These are phyloP conservation scores for Perca flavescens DNA, from an alignment of 2,113 vertebrate species.

Conservation along the genomic window DNA sequence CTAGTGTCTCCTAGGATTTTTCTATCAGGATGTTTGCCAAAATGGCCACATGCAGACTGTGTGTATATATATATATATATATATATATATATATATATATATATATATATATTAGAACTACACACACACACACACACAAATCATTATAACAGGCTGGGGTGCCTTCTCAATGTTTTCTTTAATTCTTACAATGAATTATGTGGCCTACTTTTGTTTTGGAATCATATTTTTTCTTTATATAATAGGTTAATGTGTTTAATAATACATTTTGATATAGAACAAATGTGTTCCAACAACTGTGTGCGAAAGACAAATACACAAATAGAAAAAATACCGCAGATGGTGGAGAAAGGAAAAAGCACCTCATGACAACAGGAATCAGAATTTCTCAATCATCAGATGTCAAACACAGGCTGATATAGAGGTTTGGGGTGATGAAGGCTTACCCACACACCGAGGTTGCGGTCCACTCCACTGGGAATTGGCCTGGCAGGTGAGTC, in stretches of 20 bases:
- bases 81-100: no score
- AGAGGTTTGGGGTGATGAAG: conserved; percentile 38
- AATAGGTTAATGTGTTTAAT: background rate
- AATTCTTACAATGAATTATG: background rate
- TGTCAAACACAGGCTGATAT: background rate
- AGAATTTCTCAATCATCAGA: background rate
- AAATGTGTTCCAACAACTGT: background rate
- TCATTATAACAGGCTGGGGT: background rate
- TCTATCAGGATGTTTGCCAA: background rate
- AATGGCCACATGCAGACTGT: no score
- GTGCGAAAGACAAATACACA: background rate
- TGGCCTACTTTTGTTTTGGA: background rate
- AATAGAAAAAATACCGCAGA: background rate
- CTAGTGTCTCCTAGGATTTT: background rate
- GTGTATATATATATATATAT: no score
- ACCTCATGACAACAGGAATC: background rate
- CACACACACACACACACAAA: no score
- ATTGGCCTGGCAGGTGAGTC: conserved; percentile 89
- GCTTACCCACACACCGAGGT: conserved; percentile 95
- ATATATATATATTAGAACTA: no score
- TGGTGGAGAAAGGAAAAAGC: background rate
- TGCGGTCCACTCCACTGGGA: conserved; percentile 92
- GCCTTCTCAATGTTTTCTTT: background rate
- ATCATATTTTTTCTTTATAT: no score
- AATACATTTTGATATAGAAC: background rate